Evolutionary conservation across 2,888 invertebrate species (phyloP).

Genomic region (Pyrocoelia pectoralis): DNA sequence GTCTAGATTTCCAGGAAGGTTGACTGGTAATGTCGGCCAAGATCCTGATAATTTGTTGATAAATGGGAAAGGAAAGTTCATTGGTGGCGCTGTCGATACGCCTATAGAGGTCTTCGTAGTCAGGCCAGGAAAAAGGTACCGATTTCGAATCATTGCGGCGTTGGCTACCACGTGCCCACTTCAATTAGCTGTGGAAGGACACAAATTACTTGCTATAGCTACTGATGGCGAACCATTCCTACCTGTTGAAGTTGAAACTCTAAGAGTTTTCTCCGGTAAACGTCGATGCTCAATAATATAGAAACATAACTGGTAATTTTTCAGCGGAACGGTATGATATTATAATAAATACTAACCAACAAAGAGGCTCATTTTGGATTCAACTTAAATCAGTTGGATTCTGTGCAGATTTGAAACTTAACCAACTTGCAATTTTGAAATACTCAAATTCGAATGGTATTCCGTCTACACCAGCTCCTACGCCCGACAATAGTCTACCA

Average conservation of each 20-base stretch:
- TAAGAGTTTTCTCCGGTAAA: slow-evolving; percentile 93
- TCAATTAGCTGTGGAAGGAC: slow-evolving; percentile 88
- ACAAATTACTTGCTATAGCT: slow-evolving; percentile 82
- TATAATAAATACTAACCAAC: slow-evolving; percentile 84
- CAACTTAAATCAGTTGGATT: slow-evolving; percentile 90
- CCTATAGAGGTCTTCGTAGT: slow-evolving; percentile 89
- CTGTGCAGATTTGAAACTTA: slow-evolving; percentile 83
- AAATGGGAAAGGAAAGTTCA: slow-evolving; percentile 91
- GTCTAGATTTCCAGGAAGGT: slow-evolving; percentile 76
- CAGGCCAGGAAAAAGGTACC: slow-evolving; percentile 84
- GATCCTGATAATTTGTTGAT: slow-evolving; percentile 87
- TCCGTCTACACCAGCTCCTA: slow-evolving; percentile 75
- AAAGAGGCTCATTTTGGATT: slow-evolving; percentile 89
- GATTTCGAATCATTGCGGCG: slow-evolving; percentile 90
- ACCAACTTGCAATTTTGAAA: slow-evolving; percentile 84
- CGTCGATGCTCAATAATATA: no score
- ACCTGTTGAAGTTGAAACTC: slow-evolving; percentile 85
- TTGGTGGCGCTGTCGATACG: slow-evolving; percentile 90
- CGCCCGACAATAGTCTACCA: slow-evolving; percentile 85
- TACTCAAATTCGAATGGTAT: slow-evolving; percentile 90
- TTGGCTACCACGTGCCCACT: slow-evolving; percentile 91
- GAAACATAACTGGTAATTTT: neutral
- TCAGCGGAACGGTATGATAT: slow-evolving; percentile 93
- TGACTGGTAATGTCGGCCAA: slow-evolving; percentile 80
- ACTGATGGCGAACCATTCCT: slow-evolving; percentile 92